Conservation (phyloP, 2,888 invertebrate species). For the Resseliella maxima region DNA sequence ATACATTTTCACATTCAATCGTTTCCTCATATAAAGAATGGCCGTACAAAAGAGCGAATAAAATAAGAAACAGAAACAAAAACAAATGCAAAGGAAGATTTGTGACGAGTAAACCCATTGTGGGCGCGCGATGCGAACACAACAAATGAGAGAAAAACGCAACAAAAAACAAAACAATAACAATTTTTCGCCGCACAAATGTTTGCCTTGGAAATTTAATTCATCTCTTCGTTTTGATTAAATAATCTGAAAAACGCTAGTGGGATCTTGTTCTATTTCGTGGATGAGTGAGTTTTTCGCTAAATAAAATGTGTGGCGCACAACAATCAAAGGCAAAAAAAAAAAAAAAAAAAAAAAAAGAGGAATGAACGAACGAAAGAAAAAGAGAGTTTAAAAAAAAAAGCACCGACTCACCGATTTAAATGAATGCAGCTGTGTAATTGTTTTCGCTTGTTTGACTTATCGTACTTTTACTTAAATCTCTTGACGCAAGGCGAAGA, state of each 20-base stretch:
- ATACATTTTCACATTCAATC: background rate
- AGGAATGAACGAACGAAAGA: no score
- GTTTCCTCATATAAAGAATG: background rate
- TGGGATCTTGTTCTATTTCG: background rate
- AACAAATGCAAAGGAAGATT: background rate
- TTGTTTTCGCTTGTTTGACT: background rate
- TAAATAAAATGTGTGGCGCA: background rate
- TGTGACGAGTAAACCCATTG: background rate
- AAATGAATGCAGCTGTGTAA: background rate
- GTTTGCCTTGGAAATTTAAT: background rate
- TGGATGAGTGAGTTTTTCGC: background rate
- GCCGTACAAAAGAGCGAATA: background rate
- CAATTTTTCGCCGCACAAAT: background rate
- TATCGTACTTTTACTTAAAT: background rate
- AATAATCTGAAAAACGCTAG: conserved; percentile 3
- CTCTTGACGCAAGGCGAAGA: no score
- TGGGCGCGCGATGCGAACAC: background rate
- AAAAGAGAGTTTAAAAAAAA: no score
- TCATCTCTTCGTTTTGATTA: conserved; percentile 17
- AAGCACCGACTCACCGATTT: no score
- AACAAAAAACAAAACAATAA: background rate
- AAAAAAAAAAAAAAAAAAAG: no score
- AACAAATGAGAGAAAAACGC: background rate
- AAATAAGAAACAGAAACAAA: background rate
- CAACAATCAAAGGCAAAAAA: background rate